Percentiles rank a stretch among this genome's conserved stretches.
phyloP scores from a whole-genome alignment of 1,140 invertebrate genomes.

The Pseudomyrmex cubaensis region DNA sequence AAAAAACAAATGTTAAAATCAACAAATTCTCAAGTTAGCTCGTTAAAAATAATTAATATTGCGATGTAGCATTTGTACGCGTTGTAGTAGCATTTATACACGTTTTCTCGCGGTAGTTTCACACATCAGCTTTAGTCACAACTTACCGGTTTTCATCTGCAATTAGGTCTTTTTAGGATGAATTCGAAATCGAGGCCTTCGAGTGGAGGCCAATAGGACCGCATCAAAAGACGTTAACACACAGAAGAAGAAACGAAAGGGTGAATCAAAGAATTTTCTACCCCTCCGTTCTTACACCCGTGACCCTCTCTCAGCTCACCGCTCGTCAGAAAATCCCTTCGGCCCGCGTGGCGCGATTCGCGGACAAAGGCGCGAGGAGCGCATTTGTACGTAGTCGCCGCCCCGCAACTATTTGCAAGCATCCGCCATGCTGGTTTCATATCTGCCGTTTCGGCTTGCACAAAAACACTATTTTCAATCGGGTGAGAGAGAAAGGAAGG shows the following conservation, averaged over 20 bases:
- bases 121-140: not conserved
- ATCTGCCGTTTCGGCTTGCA: constrained; percentile 81
- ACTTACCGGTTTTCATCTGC: not conserved
- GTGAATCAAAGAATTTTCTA: constrained; percentile 33
- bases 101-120: not conserved
- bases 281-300: constrained; percentile 25
- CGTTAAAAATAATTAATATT: not conserved
- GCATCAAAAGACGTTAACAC: constrained; percentile 6
- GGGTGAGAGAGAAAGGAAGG: constrained; percentile 6
- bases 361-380: constrained; percentile 77
- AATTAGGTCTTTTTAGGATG: constrained; percentile 18
- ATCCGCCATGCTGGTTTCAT: constrained; percentile 85
- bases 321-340: constrained; percentile 73
- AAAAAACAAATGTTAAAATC: no score
- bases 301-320: constrained; percentile 47
- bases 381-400: constrained; percentile 76
- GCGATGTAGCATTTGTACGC: not conserved
- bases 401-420: constrained; percentile 85
- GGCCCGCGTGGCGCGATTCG: constrained; percentile 61
- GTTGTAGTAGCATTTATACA: not conserved
- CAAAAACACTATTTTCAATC: constrained; percentile 81
- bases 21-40: not conserved
- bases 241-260: constrained; percentile 2
- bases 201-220: not conserved
- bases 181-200: constrained; percentile 1